phyloP scores from a whole-genome alignment of 2,888 invertebrate species.

The Ennomos fuscantarius region DNA sequence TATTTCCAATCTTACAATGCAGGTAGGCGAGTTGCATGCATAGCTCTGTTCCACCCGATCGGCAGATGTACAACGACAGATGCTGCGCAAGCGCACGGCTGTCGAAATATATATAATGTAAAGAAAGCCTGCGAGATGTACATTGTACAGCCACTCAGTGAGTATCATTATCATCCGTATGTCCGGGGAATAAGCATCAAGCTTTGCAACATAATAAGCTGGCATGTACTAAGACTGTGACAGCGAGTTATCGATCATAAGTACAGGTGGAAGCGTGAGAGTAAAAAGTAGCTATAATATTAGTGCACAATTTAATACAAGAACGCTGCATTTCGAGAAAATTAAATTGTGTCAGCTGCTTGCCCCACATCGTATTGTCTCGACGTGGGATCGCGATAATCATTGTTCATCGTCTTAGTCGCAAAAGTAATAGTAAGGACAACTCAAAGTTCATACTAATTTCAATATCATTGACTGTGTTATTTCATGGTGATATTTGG shows the following conservation, averaged over 20 bases:
- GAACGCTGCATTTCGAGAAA: slow-evolving; percentile 66
- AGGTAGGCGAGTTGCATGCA: slow-evolving; percentile 33
- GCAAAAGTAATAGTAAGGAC: slow-evolving; percentile 27
- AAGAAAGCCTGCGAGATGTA: slow-evolving; percentile 15
- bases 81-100: slow-evolving; percentile 48
- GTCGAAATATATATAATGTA: slow-evolving; percentile 40
- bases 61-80: slow-evolving; percentile 57
- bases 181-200: slow-evolving; percentile 11
- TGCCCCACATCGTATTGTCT: slow-evolving; percentile 82
- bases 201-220: neutral
- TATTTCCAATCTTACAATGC: slow-evolving; percentile 32
- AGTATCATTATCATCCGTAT: slow-evolving; percentile 1
- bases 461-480: too few relatives aligned
- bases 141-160: too few relatives aligned
- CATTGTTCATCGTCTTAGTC: slow-evolving; percentile 66
- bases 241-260: slow-evolving; percentile 39
- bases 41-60: slow-evolving; percentile 40
- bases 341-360: slow-evolving; percentile 82
- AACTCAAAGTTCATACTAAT: slow-evolving; percentile 15
- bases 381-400: slow-evolving; percentile 74
- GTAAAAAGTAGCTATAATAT: slow-evolving; percentile 53
- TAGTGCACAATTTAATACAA: slow-evolving; percentile 59
- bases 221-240: slow-evolving; percentile 13
- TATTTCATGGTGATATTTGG: neutral
- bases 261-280: slow-evolving; percentile 69